Evolutionary conservation across 2,113 vertebrate species (phyloP).

Genomic region (Motacilla tschutschensis): DNA sequence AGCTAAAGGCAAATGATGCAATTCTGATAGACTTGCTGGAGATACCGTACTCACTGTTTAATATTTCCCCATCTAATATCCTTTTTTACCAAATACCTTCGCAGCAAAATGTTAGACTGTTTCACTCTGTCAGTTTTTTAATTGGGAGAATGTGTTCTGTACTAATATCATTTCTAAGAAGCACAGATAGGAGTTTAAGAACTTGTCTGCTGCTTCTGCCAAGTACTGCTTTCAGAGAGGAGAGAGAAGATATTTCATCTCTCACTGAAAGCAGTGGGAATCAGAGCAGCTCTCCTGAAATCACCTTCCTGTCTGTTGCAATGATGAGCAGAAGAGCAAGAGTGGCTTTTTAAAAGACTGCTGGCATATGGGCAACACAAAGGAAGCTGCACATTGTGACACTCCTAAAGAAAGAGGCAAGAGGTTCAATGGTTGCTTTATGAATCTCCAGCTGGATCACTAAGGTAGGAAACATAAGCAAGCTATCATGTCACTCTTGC

Average conservation of each 20-base stretch:
- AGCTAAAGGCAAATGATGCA: not conserved
- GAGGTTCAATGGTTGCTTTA: not conserved
- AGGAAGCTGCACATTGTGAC: not conserved
- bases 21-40: not conserved
- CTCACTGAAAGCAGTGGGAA: not conserved
- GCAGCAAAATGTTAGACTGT: not conserved
- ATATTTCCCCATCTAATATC: not conserved
- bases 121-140: constrained; percentile 7
- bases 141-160: not conserved
- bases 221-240: not conserved
- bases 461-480: not conserved
- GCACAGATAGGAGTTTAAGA: not conserved
- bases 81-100: not conserved
- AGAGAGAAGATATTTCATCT: not conserved
- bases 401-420: not conserved
- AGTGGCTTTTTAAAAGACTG: not conserved
- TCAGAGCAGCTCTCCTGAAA: not conserved
- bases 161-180: not conserved
- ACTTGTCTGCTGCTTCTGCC: not conserved
- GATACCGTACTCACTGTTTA: not conserved
- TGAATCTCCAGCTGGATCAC: not conserved
- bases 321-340: not conserved
- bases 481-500: not conserved
- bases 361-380: not conserved
- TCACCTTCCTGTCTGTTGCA: not conserved